These are phyloP conservation scores for Mongoloraphidia duomilia DNA, from an alignment of 2,888 invertebrate genomes.

Conservation along the genomic window DNA sequence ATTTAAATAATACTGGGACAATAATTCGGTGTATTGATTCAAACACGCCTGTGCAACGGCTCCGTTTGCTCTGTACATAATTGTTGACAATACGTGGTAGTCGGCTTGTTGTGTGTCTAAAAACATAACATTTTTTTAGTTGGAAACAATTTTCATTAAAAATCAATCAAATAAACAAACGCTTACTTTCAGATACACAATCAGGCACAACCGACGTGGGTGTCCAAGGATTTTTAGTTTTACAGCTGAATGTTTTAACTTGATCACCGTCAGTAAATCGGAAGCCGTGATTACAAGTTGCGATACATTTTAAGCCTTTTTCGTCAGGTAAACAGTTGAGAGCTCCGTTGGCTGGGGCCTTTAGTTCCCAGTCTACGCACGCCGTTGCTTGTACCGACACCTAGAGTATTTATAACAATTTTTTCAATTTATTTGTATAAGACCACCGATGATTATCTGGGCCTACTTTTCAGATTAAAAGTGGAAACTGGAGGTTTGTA, in stretches of 20 bases:
- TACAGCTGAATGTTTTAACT: slow-evolving; percentile 74
- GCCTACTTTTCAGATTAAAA: too few relatives aligned
- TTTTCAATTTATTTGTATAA: too few relatives aligned
- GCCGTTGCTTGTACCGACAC: slow-evolving; percentile 84
- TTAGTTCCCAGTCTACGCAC: slow-evolving; percentile 89
- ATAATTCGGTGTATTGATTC: slow-evolving; percentile 69
- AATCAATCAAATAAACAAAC: slow-evolving; percentile 1
- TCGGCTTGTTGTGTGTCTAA: slow-evolving; percentile 86
- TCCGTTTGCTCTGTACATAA: slow-evolving; percentile 79
- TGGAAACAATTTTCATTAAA: slow-evolving; percentile 3
- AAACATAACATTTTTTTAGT: slow-evolving; percentile 12
- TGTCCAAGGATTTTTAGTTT: slow-evolving; percentile 66
- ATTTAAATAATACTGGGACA: slow-evolving; percentile 64
- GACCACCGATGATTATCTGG: too few relatives aligned
- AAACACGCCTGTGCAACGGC: slow-evolving; percentile 75
- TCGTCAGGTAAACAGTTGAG: slow-evolving; percentile 76
- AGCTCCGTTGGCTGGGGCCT: slow-evolving; percentile 77
- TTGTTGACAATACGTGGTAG: slow-evolving; percentile 76
- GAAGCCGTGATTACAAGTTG: slow-evolving; percentile 77
- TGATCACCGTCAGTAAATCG: slow-evolving; percentile 84
- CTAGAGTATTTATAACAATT: slow-evolving; percentile 22
- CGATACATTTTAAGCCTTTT: slow-evolving; percentile 72
- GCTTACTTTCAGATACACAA: slow-evolving; percentile 80
- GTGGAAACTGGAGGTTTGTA: neutral
- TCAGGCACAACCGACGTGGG: slow-evolving; percentile 86